Base-by-base conservation (phyloP, 2,888 invertebrate species). In the Limnephilus auricula region DNA sequence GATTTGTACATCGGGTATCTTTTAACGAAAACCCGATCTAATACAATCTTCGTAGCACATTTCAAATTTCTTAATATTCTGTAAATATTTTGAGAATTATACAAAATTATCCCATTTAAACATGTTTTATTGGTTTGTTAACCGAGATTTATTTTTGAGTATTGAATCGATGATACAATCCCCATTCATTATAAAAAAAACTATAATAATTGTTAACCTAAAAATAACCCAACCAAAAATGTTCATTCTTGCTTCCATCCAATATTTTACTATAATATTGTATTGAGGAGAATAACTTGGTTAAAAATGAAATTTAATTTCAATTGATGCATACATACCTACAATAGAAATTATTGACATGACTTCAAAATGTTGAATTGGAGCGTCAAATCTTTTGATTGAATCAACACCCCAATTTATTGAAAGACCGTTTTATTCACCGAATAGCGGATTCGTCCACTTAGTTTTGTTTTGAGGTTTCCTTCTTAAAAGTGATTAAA, bases 391-490 rank as follows among this genome's bases (percentile, higher is more conserved):
- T 25, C 65, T 65, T 65, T 4, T 85, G 13, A 85, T 85, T 45
- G 13, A 40, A 25, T n/a, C 15, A 84, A 84, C 40, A 13, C n/a
- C 31, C 13, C 10, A 15, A 85, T 45, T 85, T 30, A 40, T 13
- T 40, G 45, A 40, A 85, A 85, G 12, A 85, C 9, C 10, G 45
- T 85, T 34, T 30, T 45, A 37, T 30, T 18, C 65, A 65, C 65
- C 65, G 65, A 65, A 65, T 65, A 65, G 65, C 18, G 65, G 25
- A 65, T 65, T 65, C 37, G 37, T 18, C 34, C 84, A n/a, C 84
- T 84, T 84, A 37, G 84, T 37, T 37, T n/a, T 86, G 86, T 86
- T 86, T 86, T 86, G 86, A 86, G 86, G 86, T 86, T 86, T 86
- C 86, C 86, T 86, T 86, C 86, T 86, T 86, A 18, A 31, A 34